Evolutionary conservation across 2,113 vertebrate genomes (phyloP), one percentile per base, ranked within the genome.

Genomic region (Polyodon spathula): DNA sequence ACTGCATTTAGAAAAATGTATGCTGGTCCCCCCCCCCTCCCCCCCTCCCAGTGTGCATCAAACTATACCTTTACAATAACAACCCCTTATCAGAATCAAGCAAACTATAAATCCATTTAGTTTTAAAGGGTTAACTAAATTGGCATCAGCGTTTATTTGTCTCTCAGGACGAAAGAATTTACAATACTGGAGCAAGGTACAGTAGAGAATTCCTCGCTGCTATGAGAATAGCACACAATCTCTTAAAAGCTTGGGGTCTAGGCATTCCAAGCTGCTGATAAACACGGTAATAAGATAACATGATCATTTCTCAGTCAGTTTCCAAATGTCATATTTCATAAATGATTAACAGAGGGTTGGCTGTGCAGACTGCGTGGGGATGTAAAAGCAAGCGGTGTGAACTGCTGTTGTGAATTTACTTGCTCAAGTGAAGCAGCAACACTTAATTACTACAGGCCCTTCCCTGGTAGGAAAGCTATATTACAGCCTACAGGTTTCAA

Each of bases 251-350:
- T n/a, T n/a, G n/a, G n/a, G n/a, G 46, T n/a, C 46, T 14, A 50
- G 46, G 46, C 11, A 50, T 50, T 50, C 46, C 46, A 50, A 50
- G 46, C 11, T 14, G 11, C 46, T 12, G 46, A 50, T 50, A 50
- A 50, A 50, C 46, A 50, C 6, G 46, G n/a, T n/a, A 50, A 50
- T 50, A 50, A 50, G 46, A 50, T 50, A 50, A 50, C 46, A 50
- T 50, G 11, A 12, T 50, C 11, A 11, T 50, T 10, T 50, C 46
- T 14, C 46, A 12, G 10, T n/a, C n/a, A n/a, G n/a, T 8, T 50
- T 12, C n/a, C 46, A 50, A 50, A 50, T 50, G 46, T 14, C n/a
- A 50, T 12, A 50, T 50, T 50, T 50, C 46, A 12, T 50, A 10
- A 50, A 50, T 50, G 46, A 50, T 50, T 50, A 50, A 50, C 8